Evolutionary conservation across 2,113 vertebrate species (phyloP).

Genomic region (Micromys minutus): DNA sequence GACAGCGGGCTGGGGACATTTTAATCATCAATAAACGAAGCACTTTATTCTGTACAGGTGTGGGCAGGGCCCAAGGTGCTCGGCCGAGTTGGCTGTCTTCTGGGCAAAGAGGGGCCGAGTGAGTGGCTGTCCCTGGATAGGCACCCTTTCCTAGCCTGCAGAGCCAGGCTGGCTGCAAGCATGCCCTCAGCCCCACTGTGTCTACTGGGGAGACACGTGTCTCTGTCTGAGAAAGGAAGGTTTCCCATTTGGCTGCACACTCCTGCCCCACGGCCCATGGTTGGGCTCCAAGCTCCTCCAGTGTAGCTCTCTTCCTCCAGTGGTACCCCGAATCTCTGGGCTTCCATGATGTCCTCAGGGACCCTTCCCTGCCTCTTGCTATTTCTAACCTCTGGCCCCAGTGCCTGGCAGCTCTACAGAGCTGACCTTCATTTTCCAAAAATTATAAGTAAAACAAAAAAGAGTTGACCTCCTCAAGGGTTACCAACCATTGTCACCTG

Average conservation of each 20-base stretch:
- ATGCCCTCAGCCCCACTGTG: neutral
- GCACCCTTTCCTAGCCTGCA: neutral
- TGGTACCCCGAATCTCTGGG: slow-evolving; percentile 44
- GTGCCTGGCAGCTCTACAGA: slow-evolving; percentile 66
- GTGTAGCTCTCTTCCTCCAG: neutral
- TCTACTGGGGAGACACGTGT: neutral
- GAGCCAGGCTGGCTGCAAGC: neutral
- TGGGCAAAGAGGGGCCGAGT: slow-evolving; percentile 75
- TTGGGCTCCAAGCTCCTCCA: neutral
- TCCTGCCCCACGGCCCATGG: neutral
- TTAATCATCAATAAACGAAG: slow-evolving; percentile 87
- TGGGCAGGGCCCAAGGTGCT: slow-evolving; percentile 73
- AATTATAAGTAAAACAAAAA: neutral
- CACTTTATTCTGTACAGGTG: slow-evolving; percentile 89
- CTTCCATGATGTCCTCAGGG: slow-evolving; percentile 71
- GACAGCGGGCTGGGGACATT: slow-evolving; percentile 74
- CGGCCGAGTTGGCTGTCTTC: slow-evolving; percentile 76
- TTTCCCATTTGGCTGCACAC: neutral
- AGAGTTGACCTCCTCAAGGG: neutral
- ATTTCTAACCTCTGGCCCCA: slow-evolving; percentile 62
- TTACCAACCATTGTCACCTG: neutral
- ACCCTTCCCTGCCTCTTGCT: neutral
- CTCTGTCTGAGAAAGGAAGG: neutral
- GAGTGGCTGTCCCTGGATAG: no score
- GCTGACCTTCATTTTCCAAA: slow-evolving; percentile 33